Base-by-base conservation (phyloP, 2,888 invertebrate species). In the Drosophila kuntzei region DNA sequence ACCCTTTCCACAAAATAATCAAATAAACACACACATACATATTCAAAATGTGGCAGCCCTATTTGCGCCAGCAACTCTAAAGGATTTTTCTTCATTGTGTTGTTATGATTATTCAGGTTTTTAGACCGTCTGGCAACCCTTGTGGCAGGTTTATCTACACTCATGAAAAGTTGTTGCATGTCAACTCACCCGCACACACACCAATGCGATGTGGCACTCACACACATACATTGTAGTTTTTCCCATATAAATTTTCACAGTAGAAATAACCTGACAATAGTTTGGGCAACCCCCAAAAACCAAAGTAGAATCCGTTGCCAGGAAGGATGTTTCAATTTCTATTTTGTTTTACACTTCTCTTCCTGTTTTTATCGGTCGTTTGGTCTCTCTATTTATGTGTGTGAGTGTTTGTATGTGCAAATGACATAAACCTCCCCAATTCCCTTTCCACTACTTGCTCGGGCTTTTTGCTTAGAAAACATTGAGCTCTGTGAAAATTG, bases 281-380 rank as follows among this genome's bases (percentile, higher is more conserved):
- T 70, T 78, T 80, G 62, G 62, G 62, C 67, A 68, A 72, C 59
- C 71, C 73, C 58, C 57, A 8, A 37, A 51, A 34, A 46, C 36
- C 25, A 27, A 49, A 36, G 36, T 20, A 39, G 37, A 71, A 60
- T 65, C 41, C 57, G 50, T 55, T 71, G 51, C 22, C 46, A 82
- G 89, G 83, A 89, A 89, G 89, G 89, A 88, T 86, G 89, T 89
- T 89, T 89, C 89, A 88, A 89, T 89, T 88, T 88, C 76, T 88
- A 88, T 87, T 89, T 86, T 78, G 78, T 78, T 89, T 80, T 76
- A 87, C 77, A 74, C 60, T 71, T 59, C 83, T 86, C 70, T 77
- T 86, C 76, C 80, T 68, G 80, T 81, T 83, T 87, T 83, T 83
- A 86, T 83, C 84, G 87, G 44, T 80, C 78, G 75, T 75, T 80